Conservation (phyloP, 2,888 invertebrate species). For the Cosmia trapezina region DNA sequence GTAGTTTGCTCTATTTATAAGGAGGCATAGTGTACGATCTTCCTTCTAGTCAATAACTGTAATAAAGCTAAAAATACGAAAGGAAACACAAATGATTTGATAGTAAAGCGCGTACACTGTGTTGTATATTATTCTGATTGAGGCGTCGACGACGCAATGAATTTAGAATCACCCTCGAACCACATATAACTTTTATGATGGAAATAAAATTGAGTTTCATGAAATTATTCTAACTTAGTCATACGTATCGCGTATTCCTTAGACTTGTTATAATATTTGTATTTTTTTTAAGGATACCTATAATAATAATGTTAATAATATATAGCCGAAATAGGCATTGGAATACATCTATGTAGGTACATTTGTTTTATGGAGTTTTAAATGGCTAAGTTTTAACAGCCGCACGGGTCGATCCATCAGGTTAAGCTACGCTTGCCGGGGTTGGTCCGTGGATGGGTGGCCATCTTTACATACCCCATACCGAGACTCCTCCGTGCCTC, state of each 20-base stretch:
- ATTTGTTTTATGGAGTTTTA: conserved; percentile 15
- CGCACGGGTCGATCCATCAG: too few species aligned
- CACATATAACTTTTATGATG: conserved; percentile 54
- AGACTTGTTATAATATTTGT: conserved; percentile 8
- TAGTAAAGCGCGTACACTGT: conserved; percentile 9
- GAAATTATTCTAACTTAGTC: conserved; percentile 38
- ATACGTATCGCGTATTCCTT: conserved; percentile 27
- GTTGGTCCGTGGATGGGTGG: too few species aligned
- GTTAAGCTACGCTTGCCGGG: too few species aligned
- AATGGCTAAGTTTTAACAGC: too few species aligned
- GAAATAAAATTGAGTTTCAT: conserved; percentile 54
- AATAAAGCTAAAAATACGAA: neutral
- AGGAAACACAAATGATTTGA: conserved; percentile 16
- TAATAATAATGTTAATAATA: too few species aligned
- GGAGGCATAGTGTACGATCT: neutral
- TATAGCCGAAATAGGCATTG: too few species aligned
- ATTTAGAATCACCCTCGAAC: conserved; percentile 41
- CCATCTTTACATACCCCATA: too few species aligned
- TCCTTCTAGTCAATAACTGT: neutral
- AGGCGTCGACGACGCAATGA: conserved; percentile 45
- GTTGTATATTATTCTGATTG: conserved; percentile 26
- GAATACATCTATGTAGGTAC: too few species aligned
- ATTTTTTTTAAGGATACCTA: conserved; percentile 10
- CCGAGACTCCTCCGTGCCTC: too few species aligned
- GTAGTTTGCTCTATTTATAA: too few species aligned